Percentiles rank a stretch among this genome's conserved stretches.
These are phyloP conservation scores for Lasioglossum vierecki DNA, from an alignment of 2,888 invertebrate species.

Conservation along the genomic window DNA sequence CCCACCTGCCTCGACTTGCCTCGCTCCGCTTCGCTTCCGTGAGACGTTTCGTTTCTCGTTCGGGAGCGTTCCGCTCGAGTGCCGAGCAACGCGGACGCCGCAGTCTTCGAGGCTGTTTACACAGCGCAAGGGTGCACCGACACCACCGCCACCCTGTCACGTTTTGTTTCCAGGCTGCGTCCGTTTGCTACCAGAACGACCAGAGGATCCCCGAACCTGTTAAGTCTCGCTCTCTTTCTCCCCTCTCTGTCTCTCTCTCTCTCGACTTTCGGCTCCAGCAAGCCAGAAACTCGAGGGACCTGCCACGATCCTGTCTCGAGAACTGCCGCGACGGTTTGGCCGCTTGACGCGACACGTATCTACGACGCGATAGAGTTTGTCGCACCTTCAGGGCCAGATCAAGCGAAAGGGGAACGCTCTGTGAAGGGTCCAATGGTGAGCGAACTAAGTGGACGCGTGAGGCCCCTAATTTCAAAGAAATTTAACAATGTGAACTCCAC, in stretches of 20 bases:
- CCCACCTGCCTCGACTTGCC: slow-evolving; percentile 55
- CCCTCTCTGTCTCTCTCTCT: not conserved
- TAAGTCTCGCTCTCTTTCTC: not conserved
- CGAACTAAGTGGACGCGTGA: too few relatives aligned
- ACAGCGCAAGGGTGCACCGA: slow-evolving; percentile 17
- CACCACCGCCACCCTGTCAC: slow-evolving; percentile 7
- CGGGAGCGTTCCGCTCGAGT: slow-evolving; percentile 51
- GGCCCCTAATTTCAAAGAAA: too few relatives aligned
- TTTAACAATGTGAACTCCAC: too few relatives aligned
- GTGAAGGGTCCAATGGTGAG: too few relatives aligned
- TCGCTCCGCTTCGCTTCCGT: slow-evolving; percentile 39
- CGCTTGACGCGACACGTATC: not conserved
- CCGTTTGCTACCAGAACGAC: slow-evolving; percentile 1
- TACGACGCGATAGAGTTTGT: not conserved
- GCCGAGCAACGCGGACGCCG: slow-evolving; percentile 37
- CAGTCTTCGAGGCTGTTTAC: slow-evolving; percentile 57
- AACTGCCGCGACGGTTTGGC: not conserved
- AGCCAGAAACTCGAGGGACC: not conserved
- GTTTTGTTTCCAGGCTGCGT: slow-evolving; percentile 27
- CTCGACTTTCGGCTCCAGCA: not conserved
- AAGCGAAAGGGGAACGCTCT: not conserved
- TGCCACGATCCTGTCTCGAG: not conserved
- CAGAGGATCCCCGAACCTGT: not conserved
- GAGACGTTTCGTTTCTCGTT: slow-evolving; percentile 44
- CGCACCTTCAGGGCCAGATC: not conserved